phyloP scores from a whole-genome alignment of 1,140 invertebrate species.

The Asbolus verrucosus region DNA sequence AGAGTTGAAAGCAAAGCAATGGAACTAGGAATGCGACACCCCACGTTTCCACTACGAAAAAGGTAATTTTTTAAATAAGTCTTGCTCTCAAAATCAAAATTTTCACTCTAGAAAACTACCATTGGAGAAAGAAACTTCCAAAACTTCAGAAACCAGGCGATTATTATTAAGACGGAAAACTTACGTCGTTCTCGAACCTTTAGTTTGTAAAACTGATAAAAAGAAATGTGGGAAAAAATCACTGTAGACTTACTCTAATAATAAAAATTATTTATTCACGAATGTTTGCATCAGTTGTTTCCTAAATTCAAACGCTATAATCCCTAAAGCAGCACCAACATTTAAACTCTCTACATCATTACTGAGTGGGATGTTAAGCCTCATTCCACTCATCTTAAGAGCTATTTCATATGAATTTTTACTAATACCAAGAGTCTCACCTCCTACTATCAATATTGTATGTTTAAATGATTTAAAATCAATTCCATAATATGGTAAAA shows the following conservation, averaged over 20 bases:
- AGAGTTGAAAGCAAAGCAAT: slow-evolving; percentile 1
- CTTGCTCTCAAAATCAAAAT: no score
- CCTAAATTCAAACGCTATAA: slow-evolving; percentile 88
- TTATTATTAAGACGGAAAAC: slow-evolving; percentile 8
- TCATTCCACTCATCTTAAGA: slow-evolving; percentile 69
- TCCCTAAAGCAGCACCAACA: slow-evolving; percentile 80
- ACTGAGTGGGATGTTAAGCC: slow-evolving; percentile 83
- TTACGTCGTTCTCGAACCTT: slow-evolving; percentile 33
- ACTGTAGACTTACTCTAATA: background rate
- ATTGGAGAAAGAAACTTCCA: slow-evolving; percentile 3
- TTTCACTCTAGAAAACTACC: slow-evolving; percentile 5
- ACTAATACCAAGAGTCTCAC: slow-evolving; percentile 90
- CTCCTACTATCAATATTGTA: slow-evolving; percentile 79
- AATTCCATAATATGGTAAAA: slow-evolving; percentile 74
- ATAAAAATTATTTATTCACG: slow-evolving; percentile 33
- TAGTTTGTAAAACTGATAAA: slow-evolving; percentile 18
- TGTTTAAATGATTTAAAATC: slow-evolving; percentile 69
- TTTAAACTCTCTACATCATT: slow-evolving; percentile 89
- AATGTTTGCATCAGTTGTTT: slow-evolving; percentile 70
- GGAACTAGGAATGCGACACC: background rate
- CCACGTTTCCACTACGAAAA: slow-evolving; percentile 17
- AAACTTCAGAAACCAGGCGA: background rate
- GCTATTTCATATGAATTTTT: slow-evolving; percentile 72
- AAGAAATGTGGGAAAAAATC: slow-evolving; percentile 8
- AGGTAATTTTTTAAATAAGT: slow-evolving; percentile 4